Conservation (phyloP, 2,888 invertebrate genomes). For the Bedellia somnulentella region DNA sequence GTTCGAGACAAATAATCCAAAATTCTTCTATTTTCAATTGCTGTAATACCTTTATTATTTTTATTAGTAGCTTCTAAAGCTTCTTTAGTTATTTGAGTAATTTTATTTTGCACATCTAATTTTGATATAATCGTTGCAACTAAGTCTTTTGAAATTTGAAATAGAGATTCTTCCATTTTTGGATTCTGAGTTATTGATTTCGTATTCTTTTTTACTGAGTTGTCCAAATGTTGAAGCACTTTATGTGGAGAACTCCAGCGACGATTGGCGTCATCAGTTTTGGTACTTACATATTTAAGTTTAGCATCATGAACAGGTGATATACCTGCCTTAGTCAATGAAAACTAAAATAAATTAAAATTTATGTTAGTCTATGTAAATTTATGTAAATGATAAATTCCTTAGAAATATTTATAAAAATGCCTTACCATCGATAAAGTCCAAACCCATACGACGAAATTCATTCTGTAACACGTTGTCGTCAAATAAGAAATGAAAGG, state of each 20-base stretch:
- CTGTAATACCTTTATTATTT: conserved; percentile 44
- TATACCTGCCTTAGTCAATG: conserved; percentile 24
- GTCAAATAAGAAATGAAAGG: too few species aligned
- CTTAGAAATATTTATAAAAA: too few species aligned
- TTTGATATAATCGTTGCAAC: conserved; percentile 45
- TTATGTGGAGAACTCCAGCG: conserved; percentile 32
- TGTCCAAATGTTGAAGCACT: conserved; percentile 36
- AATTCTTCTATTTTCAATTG: conserved; percentile 30
- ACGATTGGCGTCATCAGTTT: conserved; percentile 21
- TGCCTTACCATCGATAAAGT: too few species aligned
- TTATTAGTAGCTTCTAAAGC: conserved; percentile 47
- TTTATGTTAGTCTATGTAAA: too few species aligned
- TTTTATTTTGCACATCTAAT: conserved; percentile 49
- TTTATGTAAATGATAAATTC: too few species aligned
- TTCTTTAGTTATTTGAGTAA: conserved; percentile 46
- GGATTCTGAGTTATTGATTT: conserved; percentile 45
- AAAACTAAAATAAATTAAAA: neutral
- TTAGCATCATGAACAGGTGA: conserved; percentile 44
- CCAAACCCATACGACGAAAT: too few species aligned
- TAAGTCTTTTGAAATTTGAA: conserved; percentile 43
- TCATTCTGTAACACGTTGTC: too few species aligned
- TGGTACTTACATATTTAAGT: conserved; percentile 13
- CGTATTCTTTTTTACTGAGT: conserved; percentile 29
- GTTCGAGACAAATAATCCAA: neutral
- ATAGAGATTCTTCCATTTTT: conserved; percentile 41